Base-by-base conservation (phyloP, 2,113 vertebrate species). In the Thunnus maccoyii region DNA sequence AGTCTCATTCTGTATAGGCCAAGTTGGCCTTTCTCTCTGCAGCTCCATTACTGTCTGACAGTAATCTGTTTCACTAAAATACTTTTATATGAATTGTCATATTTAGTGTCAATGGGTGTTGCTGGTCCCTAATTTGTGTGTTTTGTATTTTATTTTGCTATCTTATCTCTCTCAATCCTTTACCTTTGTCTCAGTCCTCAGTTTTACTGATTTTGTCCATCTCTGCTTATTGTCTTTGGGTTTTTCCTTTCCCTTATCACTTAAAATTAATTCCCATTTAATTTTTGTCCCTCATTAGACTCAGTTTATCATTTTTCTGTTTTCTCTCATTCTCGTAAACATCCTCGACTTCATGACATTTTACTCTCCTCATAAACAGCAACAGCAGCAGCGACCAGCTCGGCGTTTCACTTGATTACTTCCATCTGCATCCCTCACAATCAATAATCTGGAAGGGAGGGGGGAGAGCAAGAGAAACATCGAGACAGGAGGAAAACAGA, bases 341-440 rank as follows among this genome's bases (percentile, higher is more conserved):
- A 36, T 36, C 32, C 32, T 36, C 32, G 5, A 36, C 32, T 36
- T 36, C 4, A 36, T 36, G 32, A 36, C 32, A 36, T 36, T 36
- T 7, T 5, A 22, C 22, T 22, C 22, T 22, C 22, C 22, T 22
- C 22, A 22, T 76, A 52, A 95, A 93, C 83, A 86, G 84, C 18
- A 48, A 7, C 52, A 55, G 52, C 52, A 4, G 1, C 62, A 48
- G 36, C 48, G 64, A 82, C 89, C 82, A 61, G 82, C 81, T 78
- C 57, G 32, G 73, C 64, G 87, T 93, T 94, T 94, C 88, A 86
- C 90, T 90, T 91, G 87, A 93, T 95, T 94, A 90, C 84, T 85
- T 94, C 72, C 80, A 90, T 94, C 93, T 93, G 82, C 79, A 72
- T 41, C 89, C 91, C 78, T 92, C 88, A 44, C 80, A 82, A 61